Evolutionary conservation across 2,113 vertebrate genomes (phyloP).

Genomic region (Herpetotheres cachinnans): DNA sequence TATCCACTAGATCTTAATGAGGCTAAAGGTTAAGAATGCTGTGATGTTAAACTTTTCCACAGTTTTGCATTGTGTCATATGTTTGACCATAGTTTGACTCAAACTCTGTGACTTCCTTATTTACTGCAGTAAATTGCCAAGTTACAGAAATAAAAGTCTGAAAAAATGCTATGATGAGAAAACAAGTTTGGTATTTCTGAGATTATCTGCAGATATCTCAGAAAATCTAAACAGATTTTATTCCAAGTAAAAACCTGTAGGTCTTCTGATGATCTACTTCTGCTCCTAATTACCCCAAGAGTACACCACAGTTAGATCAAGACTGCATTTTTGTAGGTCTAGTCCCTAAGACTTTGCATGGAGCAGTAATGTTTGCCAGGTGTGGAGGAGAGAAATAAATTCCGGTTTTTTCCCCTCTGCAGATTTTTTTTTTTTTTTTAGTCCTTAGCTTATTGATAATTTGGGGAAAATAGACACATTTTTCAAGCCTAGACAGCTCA

Average conservation of each 20-base stretch:
- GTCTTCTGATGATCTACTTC: neutral
- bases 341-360: neutral
- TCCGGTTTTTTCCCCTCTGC: accelerated
- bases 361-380: neutral
- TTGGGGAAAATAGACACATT: neutral
- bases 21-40: neutral
- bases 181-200: neutral
- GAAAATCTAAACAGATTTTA: too few species aligned
- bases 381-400: neutral
- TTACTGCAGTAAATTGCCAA: neutral
- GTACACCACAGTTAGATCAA: neutral
- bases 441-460: neutral
- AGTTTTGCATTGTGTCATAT: neutral
- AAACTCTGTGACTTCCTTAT: neutral
- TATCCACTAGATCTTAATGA: neutral
- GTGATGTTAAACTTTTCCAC: neutral
- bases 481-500: neutral
- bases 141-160: neutral
- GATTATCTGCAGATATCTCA: too few species aligned
- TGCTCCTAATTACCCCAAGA: neutral
- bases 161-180: neutral
- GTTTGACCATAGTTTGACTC: neutral
- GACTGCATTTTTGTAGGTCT: neutral
- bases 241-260: neutral
- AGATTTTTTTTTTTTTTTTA: neutral